A percentile compares a stretch with the other conserved stretches of the same genome.
These are phyloP conservation scores for Oxytorus armatus DNA, from an alignment of 2,888 invertebrate genomes.

Conservation along the genomic window DNA sequence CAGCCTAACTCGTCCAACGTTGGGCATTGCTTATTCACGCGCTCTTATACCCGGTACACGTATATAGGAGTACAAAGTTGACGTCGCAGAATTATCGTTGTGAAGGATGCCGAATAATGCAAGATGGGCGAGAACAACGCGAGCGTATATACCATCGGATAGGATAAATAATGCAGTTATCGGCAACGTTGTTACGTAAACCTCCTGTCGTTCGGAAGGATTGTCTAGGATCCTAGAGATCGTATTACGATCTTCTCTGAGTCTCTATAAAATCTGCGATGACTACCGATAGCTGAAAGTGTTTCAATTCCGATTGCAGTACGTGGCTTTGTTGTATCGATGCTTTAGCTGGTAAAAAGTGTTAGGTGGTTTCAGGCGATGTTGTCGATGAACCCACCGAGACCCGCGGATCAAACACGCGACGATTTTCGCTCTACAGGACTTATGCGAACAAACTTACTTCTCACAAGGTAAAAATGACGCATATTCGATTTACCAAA, in stretches of 20 bases:
- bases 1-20: constrained; percentile 67
- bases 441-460: not conserved
- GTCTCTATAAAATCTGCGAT: not conserved
- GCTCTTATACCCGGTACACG: constrained; percentile 32
- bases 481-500: not conserved
- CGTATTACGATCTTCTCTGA: not conserved
- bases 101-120: not conserved
- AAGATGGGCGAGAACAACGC: not conserved
- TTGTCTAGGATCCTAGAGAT: not conserved
- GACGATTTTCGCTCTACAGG: not conserved
- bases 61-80: constrained; percentile 16
- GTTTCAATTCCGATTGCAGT: too few species aligned
- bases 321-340: too few species aligned
- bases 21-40: constrained; percentile 63
- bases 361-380: too few species aligned
- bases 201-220: not conserved
- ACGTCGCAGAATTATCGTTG: constrained; percentile 1
- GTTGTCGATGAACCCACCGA: too few species aligned
- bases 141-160: not conserved
- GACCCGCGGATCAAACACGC: not conserved
- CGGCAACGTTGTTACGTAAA: not conserved
- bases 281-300: too few species aligned
- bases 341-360: too few species aligned
- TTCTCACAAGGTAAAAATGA: not conserved
- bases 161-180: constrained; percentile 12